Conservation (phyloP, 2,797 vertebrate species). For the Parotocinclus haroldoi region DNA sequence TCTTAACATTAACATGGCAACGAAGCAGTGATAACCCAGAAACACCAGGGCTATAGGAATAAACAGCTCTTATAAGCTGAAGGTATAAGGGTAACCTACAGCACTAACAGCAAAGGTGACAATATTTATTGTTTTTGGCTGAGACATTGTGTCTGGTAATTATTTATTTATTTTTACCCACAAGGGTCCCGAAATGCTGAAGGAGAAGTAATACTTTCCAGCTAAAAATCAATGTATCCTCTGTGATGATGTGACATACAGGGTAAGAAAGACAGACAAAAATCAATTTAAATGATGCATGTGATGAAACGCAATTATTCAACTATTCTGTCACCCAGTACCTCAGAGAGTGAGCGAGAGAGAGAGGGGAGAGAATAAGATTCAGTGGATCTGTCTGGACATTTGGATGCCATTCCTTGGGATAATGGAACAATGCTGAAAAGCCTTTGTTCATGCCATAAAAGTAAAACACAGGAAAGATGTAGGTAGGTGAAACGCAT, state of each 20-base stretch:
- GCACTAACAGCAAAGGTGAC: conserved; percentile 45
- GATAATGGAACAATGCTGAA: background rate
- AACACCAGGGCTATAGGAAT: background rate
- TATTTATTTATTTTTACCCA: conserved; percentile 43
- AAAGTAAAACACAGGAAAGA: background rate
- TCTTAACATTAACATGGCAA: no score
- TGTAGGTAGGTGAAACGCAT: no score
- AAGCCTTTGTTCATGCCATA: background rate
- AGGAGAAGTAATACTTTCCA: conserved; percentile 60
- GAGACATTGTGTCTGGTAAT: conserved; percentile 53
- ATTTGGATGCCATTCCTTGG: conserved; percentile 44
- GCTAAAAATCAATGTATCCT: conserved; percentile 49
- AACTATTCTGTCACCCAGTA: conserved; percentile 75
- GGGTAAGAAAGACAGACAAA: conserved; percentile 60
- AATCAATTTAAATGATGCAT: conserved; percentile 69
- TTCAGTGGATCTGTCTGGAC: conserved; percentile 52
- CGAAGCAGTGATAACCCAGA: background rate
- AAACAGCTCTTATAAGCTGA: conserved; percentile 15
- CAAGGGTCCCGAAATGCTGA: conserved; percentile 45
- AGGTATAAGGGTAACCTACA: background rate
- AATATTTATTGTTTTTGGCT: conserved; percentile 40
- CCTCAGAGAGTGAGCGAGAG: conserved; percentile 59
- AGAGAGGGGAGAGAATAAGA: conserved; percentile 61
- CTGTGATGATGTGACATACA: conserved; percentile 64
- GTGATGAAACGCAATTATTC: conserved; percentile 73